Evolutionary conservation across 2,797 vertebrate species (phyloP).

Genomic region (Otus scops): DNA sequence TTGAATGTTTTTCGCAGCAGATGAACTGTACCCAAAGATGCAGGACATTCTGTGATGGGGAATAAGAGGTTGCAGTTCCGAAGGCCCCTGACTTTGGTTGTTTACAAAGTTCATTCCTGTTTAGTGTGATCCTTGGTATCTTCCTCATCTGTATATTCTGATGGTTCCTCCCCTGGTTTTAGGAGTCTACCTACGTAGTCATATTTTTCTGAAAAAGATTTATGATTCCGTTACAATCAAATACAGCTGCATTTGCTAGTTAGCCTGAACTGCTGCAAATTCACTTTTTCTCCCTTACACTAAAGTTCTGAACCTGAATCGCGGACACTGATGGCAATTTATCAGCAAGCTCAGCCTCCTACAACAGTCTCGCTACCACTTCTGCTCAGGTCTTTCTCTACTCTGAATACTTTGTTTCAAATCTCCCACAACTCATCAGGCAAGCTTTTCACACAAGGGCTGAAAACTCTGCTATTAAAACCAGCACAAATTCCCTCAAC

Average conservation of each 20-base stretch:
- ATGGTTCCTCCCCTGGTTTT: constrained; percentile 97
- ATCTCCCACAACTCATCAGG: not conserved
- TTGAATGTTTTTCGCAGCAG: constrained; percentile 75
- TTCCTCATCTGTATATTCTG: constrained; percentile 99
- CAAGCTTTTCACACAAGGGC: not conserved
- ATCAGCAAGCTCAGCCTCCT: not conserved
- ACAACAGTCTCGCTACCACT: not conserved
- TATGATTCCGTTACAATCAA: constrained; percentile 38
- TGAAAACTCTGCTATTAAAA: not conserved
- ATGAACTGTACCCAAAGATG: constrained; percentile 74
- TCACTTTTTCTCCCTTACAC: not conserved
- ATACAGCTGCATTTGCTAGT: not conserved
- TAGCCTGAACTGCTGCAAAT: not conserved
- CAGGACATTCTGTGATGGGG: constrained; percentile 74
- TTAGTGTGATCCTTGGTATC: constrained; percentile 98
- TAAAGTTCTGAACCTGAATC: not conserved
- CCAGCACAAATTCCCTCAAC: not conserved
- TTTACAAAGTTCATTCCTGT: constrained; percentile 91
- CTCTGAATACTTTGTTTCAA: not conserved
- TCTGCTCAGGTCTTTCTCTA: not conserved
- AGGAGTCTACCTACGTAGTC: constrained; percentile 96
- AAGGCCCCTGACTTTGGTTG: constrained; percentile 91
- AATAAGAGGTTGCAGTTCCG: constrained; percentile 82
- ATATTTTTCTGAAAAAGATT: constrained; percentile 90
- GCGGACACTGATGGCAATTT: not conserved